phyloP scores from a whole-genome alignment of 2,888 invertebrate genomes.

The Horisme vitalbata region DNA sequence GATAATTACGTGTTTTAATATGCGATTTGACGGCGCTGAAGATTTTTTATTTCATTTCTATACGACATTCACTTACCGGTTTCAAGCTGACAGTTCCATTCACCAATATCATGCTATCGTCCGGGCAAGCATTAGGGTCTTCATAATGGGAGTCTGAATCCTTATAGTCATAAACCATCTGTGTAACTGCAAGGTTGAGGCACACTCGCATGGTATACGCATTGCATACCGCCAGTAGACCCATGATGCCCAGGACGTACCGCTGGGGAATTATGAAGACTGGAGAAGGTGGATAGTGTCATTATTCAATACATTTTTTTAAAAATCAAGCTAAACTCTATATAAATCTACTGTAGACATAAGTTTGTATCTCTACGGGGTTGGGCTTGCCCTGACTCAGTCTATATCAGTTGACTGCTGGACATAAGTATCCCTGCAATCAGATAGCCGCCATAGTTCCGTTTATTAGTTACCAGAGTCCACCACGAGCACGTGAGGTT shows the following conservation, averaged over 20 bases:
- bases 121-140: conserved; percentile 68
- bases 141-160: conserved; percentile 53
- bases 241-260: conserved; percentile 88
- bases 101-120: conserved; percentile 55
- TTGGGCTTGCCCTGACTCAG: too few relatives aligned
- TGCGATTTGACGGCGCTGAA: neutral
- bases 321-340: too few relatives aligned
- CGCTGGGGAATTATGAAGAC: conserved; percentile 86
- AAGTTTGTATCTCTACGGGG: too few relatives aligned
- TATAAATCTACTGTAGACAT: too few relatives aligned
- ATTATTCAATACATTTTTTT: conserved; percentile 15
- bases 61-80: conserved; percentile 52
- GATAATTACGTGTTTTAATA: neutral
- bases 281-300: conserved; percentile 54
- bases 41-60: neutral
- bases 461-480: too few relatives aligned
- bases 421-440: too few relatives aligned
- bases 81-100: conserved; percentile 64
- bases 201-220: conserved; percentile 90
- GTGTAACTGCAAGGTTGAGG: conserved; percentile 87
- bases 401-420: too few relatives aligned
- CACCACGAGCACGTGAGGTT: too few relatives aligned
- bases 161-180: conserved; percentile 82
- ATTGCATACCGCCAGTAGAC: conserved; percentile 88
- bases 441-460: too few relatives aligned